Conservation (phyloP, 2,888 invertebrate genomes). For the Heteropelma amictum region DNA sequence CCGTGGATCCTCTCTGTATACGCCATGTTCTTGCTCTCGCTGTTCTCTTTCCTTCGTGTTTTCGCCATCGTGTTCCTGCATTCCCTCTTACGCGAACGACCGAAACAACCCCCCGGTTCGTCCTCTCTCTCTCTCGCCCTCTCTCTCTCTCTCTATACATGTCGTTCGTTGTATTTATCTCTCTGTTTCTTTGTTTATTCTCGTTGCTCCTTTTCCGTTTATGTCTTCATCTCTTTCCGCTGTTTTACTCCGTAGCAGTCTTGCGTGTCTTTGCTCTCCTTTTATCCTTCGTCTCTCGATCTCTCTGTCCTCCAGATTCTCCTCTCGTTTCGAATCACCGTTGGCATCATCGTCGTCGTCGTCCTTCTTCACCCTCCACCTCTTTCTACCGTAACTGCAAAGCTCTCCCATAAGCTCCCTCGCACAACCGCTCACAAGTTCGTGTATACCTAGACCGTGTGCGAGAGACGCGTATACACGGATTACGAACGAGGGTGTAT, state of each 20-base stretch:
- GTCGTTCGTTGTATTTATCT: constrained; percentile 10
- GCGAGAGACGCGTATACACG: background rate
- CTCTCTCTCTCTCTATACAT: background rate
- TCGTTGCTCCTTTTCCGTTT: constrained; percentile 32
- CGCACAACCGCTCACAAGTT: background rate
- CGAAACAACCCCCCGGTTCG: constrained; percentile 21
- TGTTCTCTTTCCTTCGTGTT: constrained; percentile 29
- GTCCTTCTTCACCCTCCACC: constrained; percentile 6
- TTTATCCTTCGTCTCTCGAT: background rate
- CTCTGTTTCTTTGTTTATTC: constrained; percentile 37
- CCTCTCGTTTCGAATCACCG: constrained; percentile 37
- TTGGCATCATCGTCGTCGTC: constrained; percentile 30
- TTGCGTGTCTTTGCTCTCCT: constrained; percentile 15
- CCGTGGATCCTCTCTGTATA: constrained; percentile 21
- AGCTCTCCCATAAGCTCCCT: constrained; percentile 19
- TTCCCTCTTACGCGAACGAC: constrained; percentile 34
- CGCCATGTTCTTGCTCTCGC: background rate
- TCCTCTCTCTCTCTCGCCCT: too few relatives aligned
- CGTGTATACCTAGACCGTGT: background rate
- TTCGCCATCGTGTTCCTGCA: background rate
- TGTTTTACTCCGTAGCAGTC: background rate
- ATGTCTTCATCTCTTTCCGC: constrained; percentile 37
- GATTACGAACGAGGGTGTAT: constrained; percentile 5
- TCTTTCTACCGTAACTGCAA: constrained; percentile 17
- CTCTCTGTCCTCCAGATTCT: constrained; percentile 9